Evolutionary conservation across 1,140 invertebrate genomes (phyloP), one percentile per base, ranked within the genome.

Genomic region (Drosophila watanabei): DNA sequence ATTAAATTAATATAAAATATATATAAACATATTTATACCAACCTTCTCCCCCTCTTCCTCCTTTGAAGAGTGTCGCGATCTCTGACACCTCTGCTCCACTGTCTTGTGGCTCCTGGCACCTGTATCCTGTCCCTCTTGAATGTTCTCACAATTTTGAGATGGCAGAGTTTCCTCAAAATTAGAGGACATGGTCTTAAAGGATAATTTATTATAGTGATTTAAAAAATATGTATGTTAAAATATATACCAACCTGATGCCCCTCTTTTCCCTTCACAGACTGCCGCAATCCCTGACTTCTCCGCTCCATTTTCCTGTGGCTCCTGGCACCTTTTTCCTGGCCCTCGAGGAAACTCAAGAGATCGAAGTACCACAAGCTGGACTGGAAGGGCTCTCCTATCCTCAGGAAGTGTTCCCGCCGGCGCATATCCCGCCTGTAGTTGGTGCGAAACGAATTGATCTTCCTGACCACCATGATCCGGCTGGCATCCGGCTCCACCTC

Each of bases 361-460:
- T 92, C 80, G 49, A 89, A 93, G 56, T 93, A 93, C 92, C 92
- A 93, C 5, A 93, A 32, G 0, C 81, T 80, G 0, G 92, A 82
- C 68, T 92, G 84, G 4, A 81, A 83, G 14, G 56, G 32, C 16
- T 69, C 28, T 6, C 48, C 72, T 7, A 60, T 54, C 0, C 24
- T 51, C 13, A 13, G 14, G 30, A 57, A 61, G 5, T 51, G 56
- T 5, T 80, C 58, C 2, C 79, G 64, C 24, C 75, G 65, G 43
- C 82, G 90, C 52, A 66, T 46, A 59, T 93, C 93, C 3, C 92
- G 64, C 4, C 93, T 70, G 18, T 90, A 93, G 28, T 89, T 88
- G 1, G 87, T 92, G 4, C 93, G 79, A n/a, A 93, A 80, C 1
- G 79, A 87, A 49, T 93, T 93, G 62, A 93, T 93, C 62, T 93